phyloP scores from a whole-genome alignment of 2,888 invertebrate genomes.

The Pseudococcus longispinus region DNA sequence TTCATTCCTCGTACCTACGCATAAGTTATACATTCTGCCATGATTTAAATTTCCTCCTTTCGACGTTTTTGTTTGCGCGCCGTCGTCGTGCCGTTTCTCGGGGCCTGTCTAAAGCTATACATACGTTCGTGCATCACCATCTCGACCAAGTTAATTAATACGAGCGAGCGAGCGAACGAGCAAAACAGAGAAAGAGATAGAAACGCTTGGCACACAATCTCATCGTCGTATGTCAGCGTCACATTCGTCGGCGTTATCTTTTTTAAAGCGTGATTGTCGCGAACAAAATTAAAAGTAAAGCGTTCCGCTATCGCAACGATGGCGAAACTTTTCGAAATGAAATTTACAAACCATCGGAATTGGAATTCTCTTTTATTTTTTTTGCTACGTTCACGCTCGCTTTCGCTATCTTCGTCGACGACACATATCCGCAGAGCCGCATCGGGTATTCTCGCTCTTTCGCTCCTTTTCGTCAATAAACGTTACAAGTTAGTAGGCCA shows the following conservation, averaged over 20 bases:
- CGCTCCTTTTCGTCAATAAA: neutral
- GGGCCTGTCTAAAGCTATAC: neutral
- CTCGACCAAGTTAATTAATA: slow-evolving; percentile 10
- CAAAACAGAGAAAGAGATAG: neutral
- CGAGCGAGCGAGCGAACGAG: neutral
- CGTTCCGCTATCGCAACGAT: neutral
- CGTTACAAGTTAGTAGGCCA: neutral
- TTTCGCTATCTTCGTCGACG: neutral
- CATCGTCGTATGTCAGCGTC: neutral
- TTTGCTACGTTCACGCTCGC: neutral
- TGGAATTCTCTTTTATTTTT: neutral
- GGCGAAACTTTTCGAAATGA: neutral
- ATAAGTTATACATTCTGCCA: neutral
- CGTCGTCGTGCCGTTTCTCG: neutral
- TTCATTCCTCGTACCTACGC: neutral
- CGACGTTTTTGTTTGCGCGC: neutral
- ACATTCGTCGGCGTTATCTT: slow-evolving; percentile 5
- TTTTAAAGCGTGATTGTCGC: neutral
- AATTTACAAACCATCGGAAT: slow-evolving; percentile 1
- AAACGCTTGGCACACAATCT: slow-evolving; percentile 1
- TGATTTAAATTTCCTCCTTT: neutral
- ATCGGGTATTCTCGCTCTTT: no score
- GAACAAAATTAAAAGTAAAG: neutral
- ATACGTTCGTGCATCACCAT: neutral
- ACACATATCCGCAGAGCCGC: neutral